Percentiles rank a stretch among this genome's conserved stretches.
phyloP scores from a whole-genome alignment of 2,113 vertebrate genomes.

The Bufo bufo region DNA sequence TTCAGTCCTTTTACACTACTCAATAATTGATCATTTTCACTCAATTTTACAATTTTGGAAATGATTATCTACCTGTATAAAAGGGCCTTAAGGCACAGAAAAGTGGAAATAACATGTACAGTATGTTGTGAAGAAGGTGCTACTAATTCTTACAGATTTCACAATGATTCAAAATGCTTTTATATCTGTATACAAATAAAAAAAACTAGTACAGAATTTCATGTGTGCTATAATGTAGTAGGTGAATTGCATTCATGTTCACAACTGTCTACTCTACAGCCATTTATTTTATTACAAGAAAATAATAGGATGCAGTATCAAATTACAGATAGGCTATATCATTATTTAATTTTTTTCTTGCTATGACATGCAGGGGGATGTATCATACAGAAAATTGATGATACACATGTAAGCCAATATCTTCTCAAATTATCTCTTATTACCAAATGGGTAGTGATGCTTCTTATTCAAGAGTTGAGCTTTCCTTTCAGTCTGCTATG shows the following conservation, averaged over 20 bases:
- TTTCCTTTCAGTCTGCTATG: constrained; percentile 78
- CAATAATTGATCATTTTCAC: too few relatives aligned
- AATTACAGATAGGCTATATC: constrained; percentile 61
- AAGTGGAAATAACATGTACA: too few relatives aligned
- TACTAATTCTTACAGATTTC: not conserved
- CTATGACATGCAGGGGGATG: constrained; percentile 64
- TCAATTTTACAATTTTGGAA: too few relatives aligned
- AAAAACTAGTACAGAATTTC: not conserved
- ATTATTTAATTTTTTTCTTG: constrained; percentile 56
- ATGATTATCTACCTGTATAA: too few relatives aligned
- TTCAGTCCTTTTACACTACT: too few relatives aligned
- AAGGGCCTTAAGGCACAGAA: too few relatives aligned
- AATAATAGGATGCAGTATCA: constrained; percentile 71
- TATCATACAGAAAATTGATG: constrained; percentile 75
- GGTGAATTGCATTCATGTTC: not conserved
- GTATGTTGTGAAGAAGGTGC: not conserved
- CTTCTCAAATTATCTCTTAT: constrained; percentile 90
- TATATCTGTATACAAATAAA: not conserved
- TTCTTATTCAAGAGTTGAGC: constrained; percentile 78
- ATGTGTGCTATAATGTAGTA: not conserved
- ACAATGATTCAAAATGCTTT: not conserved
- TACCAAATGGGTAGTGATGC: constrained; percentile 81
- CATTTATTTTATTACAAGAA: constrained; percentile 63
- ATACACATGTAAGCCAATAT: constrained; percentile 93
- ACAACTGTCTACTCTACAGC: not conserved